Percentiles rank a stretch among this genome's conserved stretches.
Conservation (phyloP, 2,797 vertebrate species). For the Ctenosaura bakeri region DNA sequence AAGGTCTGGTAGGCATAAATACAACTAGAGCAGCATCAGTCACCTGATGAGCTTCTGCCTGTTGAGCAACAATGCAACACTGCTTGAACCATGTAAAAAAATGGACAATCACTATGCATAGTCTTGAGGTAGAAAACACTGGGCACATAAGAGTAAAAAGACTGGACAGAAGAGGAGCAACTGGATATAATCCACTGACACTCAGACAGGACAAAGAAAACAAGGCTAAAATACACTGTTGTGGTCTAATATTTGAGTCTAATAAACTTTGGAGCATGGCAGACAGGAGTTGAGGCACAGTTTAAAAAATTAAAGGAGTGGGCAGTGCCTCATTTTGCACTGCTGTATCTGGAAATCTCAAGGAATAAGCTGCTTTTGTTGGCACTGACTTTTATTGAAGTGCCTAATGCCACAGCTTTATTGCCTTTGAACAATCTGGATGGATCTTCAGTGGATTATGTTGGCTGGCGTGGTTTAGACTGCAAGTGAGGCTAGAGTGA, state of each 20-base stretch:
- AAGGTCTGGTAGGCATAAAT: background rate
- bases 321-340: background rate
- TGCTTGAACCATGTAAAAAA: background rate
- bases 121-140: background rate
- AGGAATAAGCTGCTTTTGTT: slow-evolving; percentile 16
- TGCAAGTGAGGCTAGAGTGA: background rate
- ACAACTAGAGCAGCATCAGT: background rate
- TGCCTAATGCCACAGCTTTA: slow-evolving; percentile 4
- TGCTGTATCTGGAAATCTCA: background rate
- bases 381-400: slow-evolving; percentile 1
- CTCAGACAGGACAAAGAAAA: background rate
- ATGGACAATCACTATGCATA: background rate
- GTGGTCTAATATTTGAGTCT: background rate
- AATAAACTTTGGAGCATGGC: background rate
- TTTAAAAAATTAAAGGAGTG: background rate
- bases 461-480: background rate
- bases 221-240: background rate
- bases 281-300: background rate
- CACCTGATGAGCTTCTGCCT: background rate
- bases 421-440: background rate
- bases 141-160: background rate
- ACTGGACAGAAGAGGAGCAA: no score
- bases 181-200: background rate
- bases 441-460: slow-evolving; percentile 23
- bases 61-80: background rate